Percentiles rank a stretch among this genome's conserved stretches.
These are phyloP conservation scores for Micropoecilia bifurca DNA, from an alignment of 2,797 vertebrate species.

Conservation along the genomic window DNA sequence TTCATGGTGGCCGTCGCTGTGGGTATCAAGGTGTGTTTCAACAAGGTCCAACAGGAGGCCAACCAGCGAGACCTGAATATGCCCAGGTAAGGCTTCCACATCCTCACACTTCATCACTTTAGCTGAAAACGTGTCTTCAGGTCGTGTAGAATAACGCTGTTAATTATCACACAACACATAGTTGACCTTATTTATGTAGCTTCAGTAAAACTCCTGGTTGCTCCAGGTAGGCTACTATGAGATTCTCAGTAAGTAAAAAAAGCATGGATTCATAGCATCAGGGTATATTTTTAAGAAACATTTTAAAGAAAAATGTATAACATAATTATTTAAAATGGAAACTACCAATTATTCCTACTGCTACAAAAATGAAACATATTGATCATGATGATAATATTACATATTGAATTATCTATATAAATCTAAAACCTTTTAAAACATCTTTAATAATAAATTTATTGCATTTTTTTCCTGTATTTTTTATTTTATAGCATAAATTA, in stretches of 20 bases:
- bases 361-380: not conserved
- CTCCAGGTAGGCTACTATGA: conserved; percentile 18
- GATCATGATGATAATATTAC: not conserved
- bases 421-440: not conserved
- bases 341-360: not conserved
- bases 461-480: not conserved
- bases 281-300: not conserved
- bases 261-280: not conserved
- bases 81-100: conserved; percentile 83
- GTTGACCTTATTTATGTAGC: conserved; percentile 52
- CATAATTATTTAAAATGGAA: not conserved
- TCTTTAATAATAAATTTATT: not conserved
- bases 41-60: conserved; percentile 91
- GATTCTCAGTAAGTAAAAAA: not conserved
- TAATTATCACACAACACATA: conserved; percentile 63
- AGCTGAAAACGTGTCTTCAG: conserved; percentile 46
- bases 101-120: conserved; percentile 1
- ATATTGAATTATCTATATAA: not conserved
- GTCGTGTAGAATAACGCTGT: conserved; percentile 53
- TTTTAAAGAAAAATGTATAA: not conserved
- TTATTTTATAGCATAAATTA: not conserved
- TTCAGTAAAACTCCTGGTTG: conserved; percentile 38
- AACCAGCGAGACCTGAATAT: conserved; percentile 90
- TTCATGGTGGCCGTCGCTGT: conserved; percentile 92
- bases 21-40: conserved; percentile 91